Base-by-base conservation (phyloP, 2,113 vertebrate genomes). In the Brachypteracias leptosomus region DNA sequence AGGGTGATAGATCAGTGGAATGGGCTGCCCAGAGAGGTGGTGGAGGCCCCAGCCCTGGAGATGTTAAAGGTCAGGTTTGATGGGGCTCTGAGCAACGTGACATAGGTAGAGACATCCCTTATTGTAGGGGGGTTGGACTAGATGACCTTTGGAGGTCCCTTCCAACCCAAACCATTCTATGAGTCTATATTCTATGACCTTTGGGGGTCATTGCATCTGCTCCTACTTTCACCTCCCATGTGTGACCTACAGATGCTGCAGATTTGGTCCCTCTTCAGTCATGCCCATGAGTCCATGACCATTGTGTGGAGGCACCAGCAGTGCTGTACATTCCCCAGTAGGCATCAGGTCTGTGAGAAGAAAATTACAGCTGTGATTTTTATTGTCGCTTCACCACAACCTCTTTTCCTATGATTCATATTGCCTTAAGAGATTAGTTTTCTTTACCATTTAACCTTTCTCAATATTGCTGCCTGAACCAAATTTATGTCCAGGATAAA, bases 371-470 rank as follows among this genome's bases (percentile, higher is more conserved):
- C 92, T 93, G 88, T 73, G 94, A 91, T 74, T 96, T 95, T 93
- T 95, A 91, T 90, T 91, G 93, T 91, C 54, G 15, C 89, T 95
- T 95, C 89, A 71, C 79, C 95, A 94, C 96, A 91, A 76, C 65
- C 67, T 97, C 95, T 97, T 31, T 91, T 96, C 90, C 81, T 96
- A 82, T 96, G 97, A 96, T 97, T 97, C 95, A 90, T 95, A 96
- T 96, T 97, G 95, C 97, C 94, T 97, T 96, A 96, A 97, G 95
- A 97, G 96, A 98, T 97, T 97, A 97, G 95, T 95, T 95, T 94
- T 95, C 96, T 98, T 97, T 98, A 97, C 93, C 96, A 91, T 96
- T 96, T 98, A 95, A 95, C 97, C 96, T 98, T 92, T 81, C 97
- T 97, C 97, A 92, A 90, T 97, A 97, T 97, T 97, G 96, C 97